Evolutionary conservation across 2,888 invertebrate species (phyloP), one percentile per base, ranked within the genome.

Genomic region (Athalia cordata): DNA sequence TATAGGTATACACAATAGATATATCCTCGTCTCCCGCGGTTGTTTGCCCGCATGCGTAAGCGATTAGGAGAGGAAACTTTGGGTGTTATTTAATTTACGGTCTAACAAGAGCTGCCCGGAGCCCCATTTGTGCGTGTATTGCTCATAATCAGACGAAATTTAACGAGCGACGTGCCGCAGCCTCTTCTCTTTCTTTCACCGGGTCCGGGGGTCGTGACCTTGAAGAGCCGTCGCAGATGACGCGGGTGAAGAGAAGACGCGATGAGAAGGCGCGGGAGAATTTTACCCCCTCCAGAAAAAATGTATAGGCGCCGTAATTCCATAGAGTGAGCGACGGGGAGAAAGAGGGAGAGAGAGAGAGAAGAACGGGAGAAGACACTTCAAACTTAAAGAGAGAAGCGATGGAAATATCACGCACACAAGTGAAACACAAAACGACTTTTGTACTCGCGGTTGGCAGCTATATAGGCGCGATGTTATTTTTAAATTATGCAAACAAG

Each of bases 51-150:
- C 66, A 49, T 49, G 15, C n/a, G 13, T 49, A n/a, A 66, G 66
- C 66, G 66, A 66, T 66, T 66, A 66, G 49, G 13, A 66, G 29
- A 66, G 8, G 49, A 66, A 49, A 66, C 66, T 66, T 66, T 49
- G 11, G 66, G 66, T 66, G 49, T 66, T 49, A 66, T 66, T 49
- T 66, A 13, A 66, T 66, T 66, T 66, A 49, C 49, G 13, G 49
- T 8, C 8, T 49, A 66, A 15, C 11, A 9, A 7, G 9, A 6
- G 43, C 29, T 62, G 5, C 62, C 7, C 62, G 29, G 29, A 6
- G 11, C 62, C 7, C 1, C 47, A 0, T 3, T 13, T 5, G 6
- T 66, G 0, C 45, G 7, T 65, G n/a, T 6, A n/a, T 65, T 7
- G 4, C 11, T 64, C 64, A 1, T n/a, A 3, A 9, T 47, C 4